Evolutionary conservation across 92 coral and sea anemone species (phyloP), one percentile per base, ranked within the genome.

Genomic region (Muricea muricata): DNA sequence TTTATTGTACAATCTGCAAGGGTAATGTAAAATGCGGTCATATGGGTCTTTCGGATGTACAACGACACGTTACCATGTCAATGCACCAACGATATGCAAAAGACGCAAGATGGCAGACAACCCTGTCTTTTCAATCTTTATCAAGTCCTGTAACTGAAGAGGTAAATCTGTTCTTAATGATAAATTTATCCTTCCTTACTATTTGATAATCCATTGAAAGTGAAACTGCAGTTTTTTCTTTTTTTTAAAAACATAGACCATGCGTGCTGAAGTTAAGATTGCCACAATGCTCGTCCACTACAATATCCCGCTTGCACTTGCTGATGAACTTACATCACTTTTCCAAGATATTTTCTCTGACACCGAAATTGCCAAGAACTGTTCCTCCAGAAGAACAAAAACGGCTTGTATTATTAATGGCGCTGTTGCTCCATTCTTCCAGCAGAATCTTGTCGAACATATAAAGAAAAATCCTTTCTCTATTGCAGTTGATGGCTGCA

Each of bases 191-290:
- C 50, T 45, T 45, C 50, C 50, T 45, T 45, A 45, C 14, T 57
- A 57, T 57, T 14, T n/a, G 3, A 12, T n/a, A 1, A 21, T 57
- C 14, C 1, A 11, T 57, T 57, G 25, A 14, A 54, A n/a, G 20
- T 54, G n/a, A 54, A n/a, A n/a, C n/a, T n/a, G n/a, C n/a, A 3
- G 61, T 15, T 3, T 3, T 3, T 15, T 2, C 23, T 15, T 54
- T 15, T 54, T 54, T 3, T 0, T 37, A 37, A 4, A 25, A 10
- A 17, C 35, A 11, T 37, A 70, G 79, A 73, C 46, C 47, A 73
- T 79, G 56, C 87, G 82, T 30, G 88, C 88, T 52, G 92, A 89
- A 85, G 78, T 82, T 10, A 83, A 34, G 7, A 46, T 83, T 34
- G 57, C 87, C 18, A 37, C 70, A 7, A 52, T 83, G 71, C 87